Evolutionary conservation across 2,888 invertebrate species (phyloP).

Genomic region (Drosophila pseudotalamancana): DNA sequence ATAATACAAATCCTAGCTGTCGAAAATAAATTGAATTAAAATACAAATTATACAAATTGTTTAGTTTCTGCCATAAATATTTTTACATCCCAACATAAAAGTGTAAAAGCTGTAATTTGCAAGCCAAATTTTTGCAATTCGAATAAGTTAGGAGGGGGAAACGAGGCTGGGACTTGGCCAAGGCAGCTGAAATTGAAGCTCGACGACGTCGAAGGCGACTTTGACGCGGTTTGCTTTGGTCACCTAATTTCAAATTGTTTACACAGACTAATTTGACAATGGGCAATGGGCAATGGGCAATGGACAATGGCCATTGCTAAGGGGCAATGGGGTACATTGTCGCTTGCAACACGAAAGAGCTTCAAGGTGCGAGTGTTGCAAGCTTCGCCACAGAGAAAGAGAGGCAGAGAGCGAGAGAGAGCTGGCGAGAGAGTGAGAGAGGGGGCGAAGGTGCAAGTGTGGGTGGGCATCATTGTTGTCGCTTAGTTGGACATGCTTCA

Average conservation of each 20-base stretch:
- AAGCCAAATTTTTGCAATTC: conserved; percentile 9
- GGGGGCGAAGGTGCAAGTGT: conserved; percentile 12
- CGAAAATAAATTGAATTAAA: too few relatives aligned
- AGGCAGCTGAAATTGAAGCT: conserved; percentile 30
- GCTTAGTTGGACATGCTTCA: conserved; percentile 73
- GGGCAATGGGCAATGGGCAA: conserved; percentile 62
- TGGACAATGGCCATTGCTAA: conserved; percentile 49
- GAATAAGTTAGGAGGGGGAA: not conserved
- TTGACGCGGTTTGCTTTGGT: conserved; percentile 75
- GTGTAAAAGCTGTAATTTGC: conserved; percentile 15
- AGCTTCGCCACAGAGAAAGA: conserved; percentile 10
- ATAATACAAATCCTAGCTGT: too few relatives aligned
- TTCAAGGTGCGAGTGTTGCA: conserved; percentile 67
- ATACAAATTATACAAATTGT: not conserved
- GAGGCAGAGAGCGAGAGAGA: not conserved
- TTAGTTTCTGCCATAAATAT: not conserved
- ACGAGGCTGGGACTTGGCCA: conserved; percentile 5
- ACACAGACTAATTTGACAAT: conserved; percentile 73
- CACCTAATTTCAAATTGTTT: conserved; percentile 72
- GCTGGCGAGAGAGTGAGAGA: not conserved
- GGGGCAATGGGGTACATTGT: conserved; percentile 15
- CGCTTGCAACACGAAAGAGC: conserved; percentile 55
- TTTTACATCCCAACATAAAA: not conserved
- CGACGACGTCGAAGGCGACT: conserved; percentile 46
- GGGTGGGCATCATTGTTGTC: conserved; percentile 72